Evolutionary conservation across 2,113 vertebrate genomes (phyloP).

Genomic region (Pandion haliaetus): DNA sequence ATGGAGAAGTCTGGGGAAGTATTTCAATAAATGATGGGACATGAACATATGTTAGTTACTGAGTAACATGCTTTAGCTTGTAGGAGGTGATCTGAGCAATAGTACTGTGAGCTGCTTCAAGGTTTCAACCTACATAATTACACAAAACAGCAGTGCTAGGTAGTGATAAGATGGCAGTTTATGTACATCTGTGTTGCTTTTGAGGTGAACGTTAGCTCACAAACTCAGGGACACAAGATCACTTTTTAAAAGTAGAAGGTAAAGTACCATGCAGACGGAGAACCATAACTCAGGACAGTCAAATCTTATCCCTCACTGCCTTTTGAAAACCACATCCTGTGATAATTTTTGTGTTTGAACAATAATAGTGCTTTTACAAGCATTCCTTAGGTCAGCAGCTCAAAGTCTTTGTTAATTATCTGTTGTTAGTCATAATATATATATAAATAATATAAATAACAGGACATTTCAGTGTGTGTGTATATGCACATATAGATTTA

Average conservation of each 20-base stretch:
- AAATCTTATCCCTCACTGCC: background rate
- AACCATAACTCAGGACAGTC: background rate
- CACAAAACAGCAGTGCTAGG: background rate
- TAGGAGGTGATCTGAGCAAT: background rate
- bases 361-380: background rate
- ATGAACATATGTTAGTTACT: background rate
- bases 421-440: background rate
- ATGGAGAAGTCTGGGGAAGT: background rate
- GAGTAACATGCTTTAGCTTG: background rate
- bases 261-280: background rate
- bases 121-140: background rate
- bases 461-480: background rate
- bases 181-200: background rate
- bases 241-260: background rate
- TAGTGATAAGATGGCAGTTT: background rate
- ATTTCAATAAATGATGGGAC: background rate
- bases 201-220: background rate
- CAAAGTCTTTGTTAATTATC: background rate
- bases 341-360: background rate
- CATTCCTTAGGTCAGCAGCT: background rate
- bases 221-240: background rate
- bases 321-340: background rate
- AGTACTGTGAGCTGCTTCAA: background rate
- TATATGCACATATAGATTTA: background rate
- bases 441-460: background rate